Evolutionary conservation across 2,113 vertebrate species (phyloP).

Genomic region (Toxotes chatareus): DNA sequence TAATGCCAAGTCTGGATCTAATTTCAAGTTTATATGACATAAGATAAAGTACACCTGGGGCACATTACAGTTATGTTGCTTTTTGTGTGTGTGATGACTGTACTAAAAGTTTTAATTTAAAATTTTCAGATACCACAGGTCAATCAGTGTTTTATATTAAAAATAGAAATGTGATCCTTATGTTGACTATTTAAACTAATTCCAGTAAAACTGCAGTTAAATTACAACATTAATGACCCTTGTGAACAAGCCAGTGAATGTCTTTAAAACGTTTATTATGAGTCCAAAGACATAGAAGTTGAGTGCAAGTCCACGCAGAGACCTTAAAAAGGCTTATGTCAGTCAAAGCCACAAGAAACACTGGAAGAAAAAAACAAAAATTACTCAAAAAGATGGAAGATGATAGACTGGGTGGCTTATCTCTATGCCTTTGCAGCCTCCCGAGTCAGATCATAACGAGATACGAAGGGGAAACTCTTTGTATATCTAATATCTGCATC

Average conservation of each 20-base stretch:
- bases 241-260: not conserved
- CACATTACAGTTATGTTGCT: conserved; percentile 9
- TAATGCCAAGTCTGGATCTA: conserved; percentile 11
- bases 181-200: not conserved
- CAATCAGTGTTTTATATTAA: not conserved
- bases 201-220: not conserved
- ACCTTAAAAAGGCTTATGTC: not conserved
- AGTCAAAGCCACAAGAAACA: conserved; percentile 9
- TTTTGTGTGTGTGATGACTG: not conserved
- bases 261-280: not conserved
- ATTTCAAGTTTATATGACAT: conserved; percentile 16
- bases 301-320: not conserved
- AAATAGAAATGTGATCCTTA: not conserved
- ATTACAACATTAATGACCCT: not conserved
- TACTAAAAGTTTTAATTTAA: not conserved
- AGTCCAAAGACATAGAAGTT: not conserved
- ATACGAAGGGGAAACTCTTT: conserved; percentile 28
- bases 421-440: not conserved
- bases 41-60: not conserved
- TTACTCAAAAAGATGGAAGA: not conserved
- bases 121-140: not conserved
- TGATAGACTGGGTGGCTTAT: conserved; percentile 33
- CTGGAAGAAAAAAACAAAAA: not conserved
- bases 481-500: conserved; percentile 16
- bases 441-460: conserved; percentile 22